Percentiles rank a stretch among this genome's conserved stretches.
Conservation (phyloP, 2,797 vertebrate species). For the Acanthurus lineatus region DNA sequence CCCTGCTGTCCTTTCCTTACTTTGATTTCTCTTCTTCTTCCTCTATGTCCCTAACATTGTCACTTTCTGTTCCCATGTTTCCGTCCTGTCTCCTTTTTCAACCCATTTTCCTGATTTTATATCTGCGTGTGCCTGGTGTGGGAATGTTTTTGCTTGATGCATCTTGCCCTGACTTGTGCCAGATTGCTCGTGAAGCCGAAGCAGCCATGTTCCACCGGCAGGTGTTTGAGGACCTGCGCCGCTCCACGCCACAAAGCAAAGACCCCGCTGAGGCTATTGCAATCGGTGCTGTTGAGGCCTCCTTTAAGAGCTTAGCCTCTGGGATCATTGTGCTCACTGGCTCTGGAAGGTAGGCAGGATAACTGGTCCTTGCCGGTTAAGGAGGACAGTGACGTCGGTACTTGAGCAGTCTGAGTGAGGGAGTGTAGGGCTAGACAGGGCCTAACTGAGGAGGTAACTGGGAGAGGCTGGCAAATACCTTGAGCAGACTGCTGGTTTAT, state of each 20-base stretch:
- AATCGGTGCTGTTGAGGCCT: conserved; percentile 95
- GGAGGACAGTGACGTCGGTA: conserved; percentile 13
- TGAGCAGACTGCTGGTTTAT: conserved; percentile 29
- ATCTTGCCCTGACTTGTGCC: conserved; percentile 79
- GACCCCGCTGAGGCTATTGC: conserved; percentile 96
- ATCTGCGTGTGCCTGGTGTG: conserved; percentile 48
- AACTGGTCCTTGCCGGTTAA: conserved; percentile 31
- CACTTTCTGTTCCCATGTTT: conserved; percentile 1
- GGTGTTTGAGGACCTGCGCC: conserved; percentile 98
- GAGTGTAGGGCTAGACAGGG: conserved; percentile 82
- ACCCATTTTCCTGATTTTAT: conserved; percentile 9
- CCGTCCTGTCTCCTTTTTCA: not conserved
- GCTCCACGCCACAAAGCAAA: conserved; percentile 88
- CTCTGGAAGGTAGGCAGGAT: conserved; percentile 95
- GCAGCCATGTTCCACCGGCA: conserved; percentile 99
- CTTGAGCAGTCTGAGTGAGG: conserved; percentile 26
- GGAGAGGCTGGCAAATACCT: conserved; percentile 51
- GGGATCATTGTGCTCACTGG: conserved; percentile 98
- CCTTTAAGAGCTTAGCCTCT: conserved; percentile 97
- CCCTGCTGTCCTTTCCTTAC: not conserved
- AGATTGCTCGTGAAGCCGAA: conserved; percentile 99
- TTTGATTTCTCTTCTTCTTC: not conserved
- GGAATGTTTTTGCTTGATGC: conserved; percentile 61
- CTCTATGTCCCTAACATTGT: conserved; percentile 32
- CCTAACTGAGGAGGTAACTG: conserved; percentile 45